A percentile compares a stretch with the other conserved stretches of the same genome.
Evolutionary conservation across 1,140 invertebrate species (phyloP).

Genomic region (Pogonomyrmex barbatus): DNA sequence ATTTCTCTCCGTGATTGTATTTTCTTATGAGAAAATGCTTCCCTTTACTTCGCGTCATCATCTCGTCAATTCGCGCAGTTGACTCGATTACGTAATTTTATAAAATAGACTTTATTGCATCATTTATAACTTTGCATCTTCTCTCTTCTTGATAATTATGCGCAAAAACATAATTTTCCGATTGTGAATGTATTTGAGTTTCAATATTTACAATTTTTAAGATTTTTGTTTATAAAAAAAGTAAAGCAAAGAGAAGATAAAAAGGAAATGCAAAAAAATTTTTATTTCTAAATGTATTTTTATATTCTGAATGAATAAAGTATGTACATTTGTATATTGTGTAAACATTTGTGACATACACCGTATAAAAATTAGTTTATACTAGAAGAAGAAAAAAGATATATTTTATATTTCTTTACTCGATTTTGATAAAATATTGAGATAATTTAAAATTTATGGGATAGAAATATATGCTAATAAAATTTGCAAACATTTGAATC

Average conservation of each 20-base stretch:
- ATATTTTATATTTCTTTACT: background rate
- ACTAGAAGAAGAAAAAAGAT: background rate
- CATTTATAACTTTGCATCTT: background rate
- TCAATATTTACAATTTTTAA: background rate
- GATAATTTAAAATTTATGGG: background rate
- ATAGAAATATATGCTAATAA: background rate
- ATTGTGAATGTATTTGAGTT: background rate
- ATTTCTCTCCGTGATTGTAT: constrained; percentile 57
- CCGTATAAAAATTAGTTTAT: background rate
- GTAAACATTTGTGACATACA: background rate
- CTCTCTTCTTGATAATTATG: background rate
- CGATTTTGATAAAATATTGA: background rate
- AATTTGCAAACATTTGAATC: constrained; percentile 28
- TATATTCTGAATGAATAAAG: background rate
- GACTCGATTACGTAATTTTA: background rate
- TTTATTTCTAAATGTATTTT: background rate
- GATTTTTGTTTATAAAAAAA: background rate
- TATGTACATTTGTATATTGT: constrained; percentile 12
- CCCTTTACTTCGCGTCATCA: background rate
- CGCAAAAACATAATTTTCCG: background rate
- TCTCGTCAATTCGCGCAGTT: background rate
- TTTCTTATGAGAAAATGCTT: constrained; percentile 43
- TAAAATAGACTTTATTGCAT: background rate
- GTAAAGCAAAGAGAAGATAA: background rate
- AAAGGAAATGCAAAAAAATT: background rate